Percentiles rank a stretch among this genome's conserved stretches.
These are phyloP conservation scores for Phalacrocorax brasilianus DNA, from an alignment of 2,113 vertebrate genomes.

Conservation along the genomic window DNA sequence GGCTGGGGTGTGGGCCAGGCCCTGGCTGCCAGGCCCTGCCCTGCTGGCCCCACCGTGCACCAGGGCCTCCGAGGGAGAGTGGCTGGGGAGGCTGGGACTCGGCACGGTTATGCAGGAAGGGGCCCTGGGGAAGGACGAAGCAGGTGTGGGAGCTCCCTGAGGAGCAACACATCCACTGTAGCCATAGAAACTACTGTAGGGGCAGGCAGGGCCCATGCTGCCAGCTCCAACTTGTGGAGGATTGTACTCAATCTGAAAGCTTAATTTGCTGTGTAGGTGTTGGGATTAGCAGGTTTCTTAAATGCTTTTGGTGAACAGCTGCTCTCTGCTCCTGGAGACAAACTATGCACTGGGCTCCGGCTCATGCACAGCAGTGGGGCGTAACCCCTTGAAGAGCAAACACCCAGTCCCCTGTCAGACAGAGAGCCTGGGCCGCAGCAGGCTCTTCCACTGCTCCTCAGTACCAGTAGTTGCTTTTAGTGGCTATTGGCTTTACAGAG, in stretches of 20 bases:
- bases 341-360: rapidly evolving
- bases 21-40: not conserved
- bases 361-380: not conserved
- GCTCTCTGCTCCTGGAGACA: not conserved
- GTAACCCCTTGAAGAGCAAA: not conserved
- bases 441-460: not conserved
- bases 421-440: not conserved
- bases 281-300: not conserved
- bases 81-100: rapidly evolving
- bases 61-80: rapidly evolving
- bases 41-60: rapidly evolving
- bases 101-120: not conserved
- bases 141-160: not conserved
- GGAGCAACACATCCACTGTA: rapidly evolving
- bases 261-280: not conserved
- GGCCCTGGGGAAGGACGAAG: rapidly evolving
- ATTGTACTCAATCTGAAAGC: not conserved
- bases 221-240: not conserved
- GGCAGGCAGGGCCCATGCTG: rapidly evolving
- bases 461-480: not conserved
- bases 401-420: not conserved
- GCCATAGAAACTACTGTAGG: not conserved
- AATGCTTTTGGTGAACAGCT: not conserved
- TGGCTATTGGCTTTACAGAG: not conserved
- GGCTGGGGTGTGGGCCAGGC: not conserved